Evolutionary conservation across 1,140 invertebrate species (phyloP), one percentile per base, ranked within the genome.

Genomic region (Macrotrachela quadricornifera): DNA sequence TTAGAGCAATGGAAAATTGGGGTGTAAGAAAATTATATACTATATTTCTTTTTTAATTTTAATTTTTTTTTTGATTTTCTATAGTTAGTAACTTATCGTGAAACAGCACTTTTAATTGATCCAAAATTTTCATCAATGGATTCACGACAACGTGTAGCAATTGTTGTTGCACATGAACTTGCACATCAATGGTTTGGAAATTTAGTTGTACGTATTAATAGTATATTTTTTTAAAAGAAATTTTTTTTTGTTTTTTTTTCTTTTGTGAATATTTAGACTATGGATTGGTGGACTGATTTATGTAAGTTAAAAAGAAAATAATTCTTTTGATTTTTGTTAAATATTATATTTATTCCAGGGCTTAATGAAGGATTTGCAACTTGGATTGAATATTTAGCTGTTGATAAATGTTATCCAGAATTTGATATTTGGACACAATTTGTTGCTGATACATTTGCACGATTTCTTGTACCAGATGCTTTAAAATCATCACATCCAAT

Each of bases 91-190:
- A 67, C 66, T 0, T 70, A 64, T 59, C 55, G 66, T 36, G 66
- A 68, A 51, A 63, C 60, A 37, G 61, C 52, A 17, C 45, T 62
- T 9, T 50, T 62, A 12, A 43, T 63, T 18, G 59, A 62, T 55
- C 43, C 47, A 16, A 43, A 55, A 36, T 60, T 60, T 21, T 57
- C 83, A 0, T 85, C 83, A 21, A 75, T 82, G 6, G 76, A 78
- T 30, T 76, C 78, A 46, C 82, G 85, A 60, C 85, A 91, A 61
- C 81, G 78, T 70, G 84, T 91, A 57, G 84, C 83, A 9, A 62
- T 86, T 12, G 81, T 87, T 0, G 80, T 91, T 30, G 63, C 79
- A 0, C 85, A 90, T 67, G 85, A 88, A 66, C 64, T 88, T 12
- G 84, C 83, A 10, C 84, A 88, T 57, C 56, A 59, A 55, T 71